phyloP scores from a whole-genome alignment of 2,888 invertebrate genomes.

The Eulithis testata region DNA sequence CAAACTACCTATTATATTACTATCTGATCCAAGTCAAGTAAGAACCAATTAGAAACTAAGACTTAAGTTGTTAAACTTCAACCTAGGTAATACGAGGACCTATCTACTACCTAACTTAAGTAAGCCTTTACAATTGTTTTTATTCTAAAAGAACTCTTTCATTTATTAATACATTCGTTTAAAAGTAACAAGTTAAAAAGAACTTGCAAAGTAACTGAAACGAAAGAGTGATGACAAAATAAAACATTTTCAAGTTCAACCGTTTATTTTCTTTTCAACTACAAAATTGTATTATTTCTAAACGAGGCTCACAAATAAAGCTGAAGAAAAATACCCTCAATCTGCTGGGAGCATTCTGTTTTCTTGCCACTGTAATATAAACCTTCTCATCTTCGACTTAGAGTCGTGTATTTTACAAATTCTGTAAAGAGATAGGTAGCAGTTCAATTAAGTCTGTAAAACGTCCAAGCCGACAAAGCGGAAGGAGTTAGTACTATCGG shows the following conservation, averaged over 20 bases:
- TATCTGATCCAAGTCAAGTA: too few relatives aligned
- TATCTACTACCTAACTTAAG: too few relatives aligned
- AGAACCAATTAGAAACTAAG: too few relatives aligned
- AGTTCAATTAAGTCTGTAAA: conserved; percentile 31
- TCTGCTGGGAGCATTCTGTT: not conserved
- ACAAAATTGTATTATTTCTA: conserved; percentile 12
- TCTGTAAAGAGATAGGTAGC: conserved; percentile 8
- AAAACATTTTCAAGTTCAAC: conserved; percentile 20
- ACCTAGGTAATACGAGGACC: too few relatives aligned
- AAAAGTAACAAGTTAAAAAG: too few relatives aligned
- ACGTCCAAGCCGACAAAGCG: conserved; percentile 24
- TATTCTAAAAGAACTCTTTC: not conserved
- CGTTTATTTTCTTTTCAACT: conserved; percentile 11
- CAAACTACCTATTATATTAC: too few relatives aligned
- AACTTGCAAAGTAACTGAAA: conserved; percentile 5
- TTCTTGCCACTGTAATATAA: conserved; percentile 13
- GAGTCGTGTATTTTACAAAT: not conserved
- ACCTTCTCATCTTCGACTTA: conserved; percentile 5
- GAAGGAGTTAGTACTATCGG: conserved; percentile 26
- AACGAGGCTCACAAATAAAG: conserved; percentile 28
- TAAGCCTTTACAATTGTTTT: not conserved
- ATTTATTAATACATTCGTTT: too few relatives aligned
- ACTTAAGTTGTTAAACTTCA: too few relatives aligned
- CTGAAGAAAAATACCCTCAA: conserved; percentile 20
- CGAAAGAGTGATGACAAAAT: conserved; percentile 13